Base-by-base conservation (phyloP, 2,888 invertebrate species). In the Lamellibrachia satsuma region DNA sequence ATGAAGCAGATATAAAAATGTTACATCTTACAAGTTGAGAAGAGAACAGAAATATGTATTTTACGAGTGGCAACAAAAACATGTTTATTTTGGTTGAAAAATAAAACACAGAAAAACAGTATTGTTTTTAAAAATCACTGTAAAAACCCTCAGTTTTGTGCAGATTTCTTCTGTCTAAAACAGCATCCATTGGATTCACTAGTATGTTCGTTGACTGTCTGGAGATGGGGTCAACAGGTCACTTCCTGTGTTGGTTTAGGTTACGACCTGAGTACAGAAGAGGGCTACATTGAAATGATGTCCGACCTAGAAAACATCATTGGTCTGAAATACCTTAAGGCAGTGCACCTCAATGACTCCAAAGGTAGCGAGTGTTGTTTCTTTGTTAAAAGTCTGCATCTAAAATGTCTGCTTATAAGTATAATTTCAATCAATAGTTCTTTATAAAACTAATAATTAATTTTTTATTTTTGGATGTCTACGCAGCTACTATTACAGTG, bases 261-360 rank as follows among this genome's bases (percentile, higher is more conserved):
- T 22, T 97, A 96, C 95, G 96, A 97, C 94, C 94, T 97, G n/a
- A 94, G 96, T 22, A 95, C 95, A 11, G 94, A 95, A 91, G 94
- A 95, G 52, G 96, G 96, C 0, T 97, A 96, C 93, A 94, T 96
- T 9, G 92, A 95, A 57, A 96, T 96, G 93, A 96, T 97, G 95
- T 90, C 93, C 55, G 95, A 96, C 92, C 97, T 97, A 95, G 96
- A 96, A 8, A 93, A 94, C 11, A 95, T 95, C 60, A 94, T 97
- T 93, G 97, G 97, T 3, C 95, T 97, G 92, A 93, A 96, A 75
- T 97, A 96, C 93, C 95, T 97, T 90, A 97, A 96, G 93, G 97
- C 96, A 3, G 92, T 97, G 39, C 97, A 97, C 94, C 94, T 97
- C 22, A 97, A 97, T 95, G 97, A 97, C 94, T 97, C 97, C 3